Percentiles rank a stretch among this genome's conserved stretches.
Evolutionary conservation across 2,797 vertebrate genomes (phyloP).

Genomic region (Macroramphosus scolopax): DNA sequence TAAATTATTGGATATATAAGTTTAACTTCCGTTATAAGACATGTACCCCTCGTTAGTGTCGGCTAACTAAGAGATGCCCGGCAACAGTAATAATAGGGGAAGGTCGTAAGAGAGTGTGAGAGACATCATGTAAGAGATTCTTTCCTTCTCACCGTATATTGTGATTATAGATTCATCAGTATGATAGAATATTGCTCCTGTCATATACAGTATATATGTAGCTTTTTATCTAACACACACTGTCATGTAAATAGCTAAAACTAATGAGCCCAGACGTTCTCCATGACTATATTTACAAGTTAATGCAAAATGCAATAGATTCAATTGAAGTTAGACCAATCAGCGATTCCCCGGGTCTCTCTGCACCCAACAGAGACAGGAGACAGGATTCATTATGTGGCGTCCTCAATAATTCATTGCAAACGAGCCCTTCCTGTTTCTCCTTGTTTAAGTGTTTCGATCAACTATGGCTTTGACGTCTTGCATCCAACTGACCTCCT

Average conservation of each 20-base stretch:
- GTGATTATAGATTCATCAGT: slow-evolving; percentile 1
- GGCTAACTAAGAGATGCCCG: too few relatives aligned
- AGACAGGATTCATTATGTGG: slow-evolving; percentile 73
- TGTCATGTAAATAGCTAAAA: slow-evolving; percentile 50
- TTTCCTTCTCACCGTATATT: background rate
- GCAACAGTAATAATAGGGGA: too few relatives aligned
- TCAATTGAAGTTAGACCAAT: slow-evolving; percentile 69
- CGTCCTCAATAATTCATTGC: slow-evolving; percentile 75
- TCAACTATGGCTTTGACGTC: slow-evolving; percentile 29
- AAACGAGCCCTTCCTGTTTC: slow-evolving; percentile 55
- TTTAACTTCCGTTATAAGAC: background rate
- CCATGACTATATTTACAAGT: slow-evolving; percentile 66
- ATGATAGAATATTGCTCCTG: background rate
- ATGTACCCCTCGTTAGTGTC: slow-evolving; percentile 5
- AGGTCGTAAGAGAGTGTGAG: too few relatives aligned
- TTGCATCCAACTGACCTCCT: slow-evolving; percentile 31
- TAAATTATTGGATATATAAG: too few relatives aligned
- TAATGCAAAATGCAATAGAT: slow-evolving; percentile 69
- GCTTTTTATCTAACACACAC: slow-evolving; percentile 25
- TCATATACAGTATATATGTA: slow-evolving; percentile 15
- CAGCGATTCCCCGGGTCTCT: slow-evolving; percentile 65
- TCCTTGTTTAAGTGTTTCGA: slow-evolving; percentile 45
- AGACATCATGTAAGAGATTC: too few relatives aligned
- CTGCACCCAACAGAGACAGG: slow-evolving; percentile 58
- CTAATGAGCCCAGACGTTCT: slow-evolving; percentile 60